Evolutionary conservation across 2,113 vertebrate species (phyloP), one percentile per base, ranked within the genome.

Genomic region (Tenrec ecaudatus): DNA sequence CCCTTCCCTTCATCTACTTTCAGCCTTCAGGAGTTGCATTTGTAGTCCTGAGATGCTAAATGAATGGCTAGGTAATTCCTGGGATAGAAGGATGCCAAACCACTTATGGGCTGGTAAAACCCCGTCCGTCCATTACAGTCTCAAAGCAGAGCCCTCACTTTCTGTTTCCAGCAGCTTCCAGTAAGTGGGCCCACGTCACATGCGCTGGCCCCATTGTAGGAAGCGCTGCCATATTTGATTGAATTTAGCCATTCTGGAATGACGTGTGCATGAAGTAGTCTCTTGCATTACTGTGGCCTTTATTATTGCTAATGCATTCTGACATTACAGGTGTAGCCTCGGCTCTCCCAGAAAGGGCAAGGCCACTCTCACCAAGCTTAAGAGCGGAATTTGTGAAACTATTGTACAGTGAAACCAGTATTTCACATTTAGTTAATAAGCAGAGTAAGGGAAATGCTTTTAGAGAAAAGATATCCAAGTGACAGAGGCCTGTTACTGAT

Each of bases 231-330:
- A 76, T 86, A 86, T 97, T 97, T 95, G 95, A 96, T 85, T 95
- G 75, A 66, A 90, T 96, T 96, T 97, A 97, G 95, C 96, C 76
- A 71, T 92, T 68, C 95, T 92, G 90, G 91, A 96, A 92, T 96
- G 92, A 95, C 75, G 92, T 94, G 95, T 92, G 79, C 86, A 57
- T 93, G 89, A 91, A 93, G 96, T 93, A 36, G 89, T 82, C 95
- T 92, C 86, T 93, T 93, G 77, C 89, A 92, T 97, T 96, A 88
- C 91, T 82, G 80, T 90, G 95, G 94, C 89, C 97, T 97, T 96
- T 96, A 88, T 97, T 97, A 81, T 95, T 96, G 93, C 93, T 97
- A 95, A 95, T 96, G 95, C 92, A 94, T 88, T 93, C 87, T 96
- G 0, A 97, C 96, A 95, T 93, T 96, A 93, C 95, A 97, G 86